These are phyloP conservation scores for Spisula solida DNA, from an alignment of 2,888 invertebrate genomes.

Conservation along the genomic window DNA sequence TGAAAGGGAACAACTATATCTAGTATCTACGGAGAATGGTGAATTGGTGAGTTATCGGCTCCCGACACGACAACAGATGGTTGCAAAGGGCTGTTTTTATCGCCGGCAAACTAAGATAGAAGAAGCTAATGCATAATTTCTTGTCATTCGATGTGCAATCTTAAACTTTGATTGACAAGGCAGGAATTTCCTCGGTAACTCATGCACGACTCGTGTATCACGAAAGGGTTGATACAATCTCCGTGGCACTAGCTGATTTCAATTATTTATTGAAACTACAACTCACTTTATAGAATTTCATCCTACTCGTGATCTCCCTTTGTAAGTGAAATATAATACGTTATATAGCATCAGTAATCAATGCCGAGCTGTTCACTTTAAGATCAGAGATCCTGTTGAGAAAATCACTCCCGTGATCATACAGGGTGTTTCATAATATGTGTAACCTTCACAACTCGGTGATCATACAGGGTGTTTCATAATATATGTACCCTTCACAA, in stretches of 20 bases:
- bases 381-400: no score
- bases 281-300: constrained; percentile 16
- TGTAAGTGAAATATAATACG: background rate
- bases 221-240: constrained; percentile 44
- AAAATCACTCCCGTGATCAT: no score
- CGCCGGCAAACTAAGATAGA: background rate
- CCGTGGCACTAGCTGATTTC: constrained; percentile 48
- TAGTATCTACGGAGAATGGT: background rate
- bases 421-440: no score
- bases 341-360: background rate
- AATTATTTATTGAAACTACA: constrained; percentile 50
- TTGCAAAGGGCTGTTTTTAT: background rate
- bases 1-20: background rate
- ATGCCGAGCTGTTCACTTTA: background rate
- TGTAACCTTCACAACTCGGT: no score
- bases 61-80: constrained; percentile 26
- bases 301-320: background rate
- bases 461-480: no score
- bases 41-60: background rate
- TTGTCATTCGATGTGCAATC: constrained; percentile 18
- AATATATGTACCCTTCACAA: no score
- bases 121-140: constrained; percentile 39
- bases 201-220: background rate
- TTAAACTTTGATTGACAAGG: constrained; percentile 47
- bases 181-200: constrained; percentile 25